Conservation (phyloP, 2,888 invertebrate species). For the Ornithoptera alexandrae region DNA sequence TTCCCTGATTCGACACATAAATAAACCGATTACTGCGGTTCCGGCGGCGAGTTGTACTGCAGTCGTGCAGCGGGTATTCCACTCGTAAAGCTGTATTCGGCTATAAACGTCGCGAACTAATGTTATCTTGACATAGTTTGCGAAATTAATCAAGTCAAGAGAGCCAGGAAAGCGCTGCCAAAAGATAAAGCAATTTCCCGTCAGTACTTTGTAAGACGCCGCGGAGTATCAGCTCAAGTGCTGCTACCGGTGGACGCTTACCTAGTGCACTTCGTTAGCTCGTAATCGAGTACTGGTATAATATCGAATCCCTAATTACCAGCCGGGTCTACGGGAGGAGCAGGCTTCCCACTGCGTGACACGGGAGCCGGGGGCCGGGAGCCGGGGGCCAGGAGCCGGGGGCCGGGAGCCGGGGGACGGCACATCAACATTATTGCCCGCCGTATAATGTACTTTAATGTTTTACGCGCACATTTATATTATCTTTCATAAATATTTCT, state of each 20-base stretch:
- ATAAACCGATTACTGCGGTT: no score
- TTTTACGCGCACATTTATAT: no score
- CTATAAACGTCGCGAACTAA: neutral
- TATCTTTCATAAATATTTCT: slow-evolving; percentile 2
- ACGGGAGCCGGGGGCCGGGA: no score
- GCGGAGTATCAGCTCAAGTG: neutral
- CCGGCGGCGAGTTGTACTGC: neutral
- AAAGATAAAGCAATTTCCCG: slow-evolving; percentile 15
- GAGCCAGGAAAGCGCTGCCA: slow-evolving; percentile 8
- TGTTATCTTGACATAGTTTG: slow-evolving; percentile 4
- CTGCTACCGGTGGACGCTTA: neutral
- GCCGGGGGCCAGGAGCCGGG: no score
- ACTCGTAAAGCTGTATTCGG: neutral
- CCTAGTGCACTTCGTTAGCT: neutral
- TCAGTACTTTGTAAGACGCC: slow-evolving; percentile 1
- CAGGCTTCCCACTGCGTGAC: no score
- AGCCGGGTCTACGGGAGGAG: no score
- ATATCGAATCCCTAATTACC: no score
- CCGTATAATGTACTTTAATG: no score
- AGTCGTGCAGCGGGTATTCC: neutral
- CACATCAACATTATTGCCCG: no score
- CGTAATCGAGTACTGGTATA: neutral
- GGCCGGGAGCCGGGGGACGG: no score
- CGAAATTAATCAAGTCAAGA: slow-evolving; percentile 11
- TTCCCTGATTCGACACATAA: no score